Evolutionary conservation across 2,113 vertebrate genomes (phyloP).

Genomic region (Pygoscelis adeliae): DNA sequence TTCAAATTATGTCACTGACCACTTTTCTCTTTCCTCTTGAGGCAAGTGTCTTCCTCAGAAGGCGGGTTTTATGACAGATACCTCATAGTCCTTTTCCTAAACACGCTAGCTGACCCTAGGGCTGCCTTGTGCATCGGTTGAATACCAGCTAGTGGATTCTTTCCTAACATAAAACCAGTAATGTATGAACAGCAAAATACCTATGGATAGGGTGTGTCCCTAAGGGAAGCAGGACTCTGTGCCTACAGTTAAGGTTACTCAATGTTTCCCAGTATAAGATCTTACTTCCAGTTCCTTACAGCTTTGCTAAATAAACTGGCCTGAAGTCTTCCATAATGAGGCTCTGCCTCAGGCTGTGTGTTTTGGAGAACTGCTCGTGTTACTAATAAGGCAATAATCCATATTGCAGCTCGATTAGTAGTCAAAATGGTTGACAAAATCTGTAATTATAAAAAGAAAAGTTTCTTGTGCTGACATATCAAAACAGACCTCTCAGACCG

Average conservation of each 20-base stretch:
- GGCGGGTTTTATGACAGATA: not conserved
- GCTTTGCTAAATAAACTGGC: slow-evolving; percentile 30
- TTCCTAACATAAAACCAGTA: not conserved
- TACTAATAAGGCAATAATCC: slow-evolving; percentile 52
- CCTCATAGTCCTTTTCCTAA: not conserved
- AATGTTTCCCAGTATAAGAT: not conserved
- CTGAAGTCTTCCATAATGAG: slow-evolving; percentile 8
- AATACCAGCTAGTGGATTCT: not conserved
- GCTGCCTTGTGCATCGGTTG: not conserved
- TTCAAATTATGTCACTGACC: slow-evolving; percentile 43
- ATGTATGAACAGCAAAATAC: not conserved
- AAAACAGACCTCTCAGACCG: not conserved
- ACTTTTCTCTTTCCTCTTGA: not conserved
- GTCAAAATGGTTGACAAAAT: slow-evolving; percentile 48
- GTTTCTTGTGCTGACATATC: slow-evolving; percentile 31
- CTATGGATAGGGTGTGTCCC: not conserved
- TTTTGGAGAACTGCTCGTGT: not conserved
- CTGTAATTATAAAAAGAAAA: slow-evolving; percentile 30
- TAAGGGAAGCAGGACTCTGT: not conserved
- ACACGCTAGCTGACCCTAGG: not conserved
- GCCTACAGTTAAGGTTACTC: not conserved
- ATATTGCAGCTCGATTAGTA: slow-evolving; percentile 38
- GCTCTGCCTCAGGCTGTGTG: slow-evolving; percentile 32
- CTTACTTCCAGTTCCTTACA: slow-evolving; percentile 3
- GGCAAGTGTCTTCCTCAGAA: not conserved